These are phyloP conservation scores for Nebria brevicollis DNA, from an alignment of 2,888 invertebrate species.

Conservation along the genomic window DNA sequence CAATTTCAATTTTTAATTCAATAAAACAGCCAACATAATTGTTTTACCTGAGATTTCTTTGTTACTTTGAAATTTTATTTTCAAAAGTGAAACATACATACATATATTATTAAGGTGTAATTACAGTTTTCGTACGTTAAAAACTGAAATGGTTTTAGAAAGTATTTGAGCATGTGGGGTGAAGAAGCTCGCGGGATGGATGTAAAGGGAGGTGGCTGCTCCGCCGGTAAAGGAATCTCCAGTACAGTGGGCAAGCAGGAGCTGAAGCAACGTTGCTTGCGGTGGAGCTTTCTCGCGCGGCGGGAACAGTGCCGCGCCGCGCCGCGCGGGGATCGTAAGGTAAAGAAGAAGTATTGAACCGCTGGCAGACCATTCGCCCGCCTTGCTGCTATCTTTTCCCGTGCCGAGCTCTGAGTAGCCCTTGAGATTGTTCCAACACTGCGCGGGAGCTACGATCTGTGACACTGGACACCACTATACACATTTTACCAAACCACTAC, in stretches of 20 bases:
- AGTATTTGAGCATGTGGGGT: not conserved
- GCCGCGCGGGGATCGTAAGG: conserved; percentile 56
- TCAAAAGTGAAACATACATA: not conserved
- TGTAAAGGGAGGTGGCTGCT: not conserved
- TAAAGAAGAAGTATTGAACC: conserved; percentile 60
- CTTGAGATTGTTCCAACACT: conserved; percentile 2
- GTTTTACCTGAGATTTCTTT: not conserved
- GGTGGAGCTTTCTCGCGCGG: not conserved
- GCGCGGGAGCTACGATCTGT: too few species aligned
- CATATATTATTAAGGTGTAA: too few species aligned
- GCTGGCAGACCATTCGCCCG: conserved; percentile 48
- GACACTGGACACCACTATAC: too few species aligned
- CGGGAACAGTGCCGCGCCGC: conserved; percentile 28
- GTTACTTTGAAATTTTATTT: not conserved
- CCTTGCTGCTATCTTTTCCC: not conserved
- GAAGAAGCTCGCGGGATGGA: not conserved
- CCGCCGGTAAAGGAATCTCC: not conserved
- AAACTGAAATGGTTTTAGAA: too few species aligned
- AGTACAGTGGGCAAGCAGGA: not conserved
- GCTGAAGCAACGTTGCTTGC: not conserved
- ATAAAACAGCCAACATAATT: not conserved
- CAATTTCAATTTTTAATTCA: not conserved
- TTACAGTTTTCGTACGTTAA: too few species aligned
- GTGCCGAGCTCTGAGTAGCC: conserved; percentile 30
- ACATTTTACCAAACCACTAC: too few species aligned